These are phyloP conservation scores for Chlorodrepanis virens DNA, from an alignment of 2,113 vertebrate genomes.

Conservation along the genomic window DNA sequence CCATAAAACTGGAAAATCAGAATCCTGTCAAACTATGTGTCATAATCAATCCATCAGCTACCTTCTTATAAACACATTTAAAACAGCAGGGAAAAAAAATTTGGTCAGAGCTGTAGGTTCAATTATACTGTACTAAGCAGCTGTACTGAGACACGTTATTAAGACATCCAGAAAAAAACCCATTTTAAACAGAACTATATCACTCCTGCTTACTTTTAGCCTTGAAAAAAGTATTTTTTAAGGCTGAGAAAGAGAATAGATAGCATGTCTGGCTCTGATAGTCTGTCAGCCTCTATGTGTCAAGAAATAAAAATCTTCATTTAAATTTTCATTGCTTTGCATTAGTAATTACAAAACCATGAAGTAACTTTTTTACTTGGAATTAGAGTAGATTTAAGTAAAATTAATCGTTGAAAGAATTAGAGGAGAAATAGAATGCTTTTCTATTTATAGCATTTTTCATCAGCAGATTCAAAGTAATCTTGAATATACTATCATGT, in stretches of 20 bases:
- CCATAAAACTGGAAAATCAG: constrained; percentile 14
- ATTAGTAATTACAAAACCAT: neutral
- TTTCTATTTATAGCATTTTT: neutral
- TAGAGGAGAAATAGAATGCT: neutral
- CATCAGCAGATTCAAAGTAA: neutral
- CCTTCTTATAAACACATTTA: constrained; percentile 44
- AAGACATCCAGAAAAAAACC: neutral
- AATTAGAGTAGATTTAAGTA: neutral
- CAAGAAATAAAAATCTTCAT: neutral
- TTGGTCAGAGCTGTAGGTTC: neutral
- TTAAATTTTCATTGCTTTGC: neutral
- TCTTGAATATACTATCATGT: neutral
- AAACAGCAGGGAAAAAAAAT: constrained; percentile 45
- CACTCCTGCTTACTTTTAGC: neutral
- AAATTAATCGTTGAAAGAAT: neutral
- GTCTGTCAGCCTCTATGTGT: neutral
- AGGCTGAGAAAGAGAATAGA: neutral
- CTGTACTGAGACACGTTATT: neutral
- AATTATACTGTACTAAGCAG: neutral
- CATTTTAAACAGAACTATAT: neutral
- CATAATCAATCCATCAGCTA: constrained; percentile 26
- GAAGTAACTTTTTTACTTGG: neutral
- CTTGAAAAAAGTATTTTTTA: constrained; percentile 10
- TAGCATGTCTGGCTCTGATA: neutral
- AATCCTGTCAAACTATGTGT: constrained; percentile 2